These are phyloP conservation scores for Mormyrus iriodes DNA, from an alignment of 2,113 vertebrate species.

Conservation along the genomic window DNA sequence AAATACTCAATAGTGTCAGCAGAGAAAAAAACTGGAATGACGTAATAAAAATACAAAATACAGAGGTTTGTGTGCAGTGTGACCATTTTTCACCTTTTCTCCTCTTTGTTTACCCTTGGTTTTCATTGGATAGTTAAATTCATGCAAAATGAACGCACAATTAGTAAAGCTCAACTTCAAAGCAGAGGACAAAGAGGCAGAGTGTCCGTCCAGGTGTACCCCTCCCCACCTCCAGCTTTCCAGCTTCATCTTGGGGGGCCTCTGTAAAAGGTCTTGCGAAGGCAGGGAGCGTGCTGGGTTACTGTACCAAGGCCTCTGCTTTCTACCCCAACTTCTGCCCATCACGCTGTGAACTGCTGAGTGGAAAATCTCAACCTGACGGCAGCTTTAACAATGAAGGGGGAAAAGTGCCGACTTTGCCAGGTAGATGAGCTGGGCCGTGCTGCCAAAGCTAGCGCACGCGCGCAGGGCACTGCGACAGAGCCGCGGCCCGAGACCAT, in stretches of 20 bases:
- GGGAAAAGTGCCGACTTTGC: not conserved
- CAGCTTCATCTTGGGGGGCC: not conserved
- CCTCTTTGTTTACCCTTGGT: not conserved
- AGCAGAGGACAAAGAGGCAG: not conserved
- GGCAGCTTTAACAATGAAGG: not conserved
- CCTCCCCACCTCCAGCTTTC: not conserved
- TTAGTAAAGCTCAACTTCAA: not conserved
- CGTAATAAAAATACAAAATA: not conserved
- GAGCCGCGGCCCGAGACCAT: constrained; percentile 1
- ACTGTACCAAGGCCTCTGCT: not conserved
- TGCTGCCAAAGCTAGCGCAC: not conserved
- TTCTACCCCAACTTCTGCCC: constrained; percentile 1
- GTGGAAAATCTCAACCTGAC: constrained; percentile 8
- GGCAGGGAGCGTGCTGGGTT: not conserved
- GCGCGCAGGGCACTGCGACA: not conserved
- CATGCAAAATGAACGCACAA: not conserved
- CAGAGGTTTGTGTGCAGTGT: not conserved
- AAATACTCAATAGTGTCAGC: not conserved
- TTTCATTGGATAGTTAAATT: not conserved
- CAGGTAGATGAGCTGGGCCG: not conserved
- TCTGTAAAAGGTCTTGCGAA: not conserved
- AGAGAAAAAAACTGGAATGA: not conserved
- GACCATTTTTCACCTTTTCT: not conserved
- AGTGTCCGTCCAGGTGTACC: not conserved
- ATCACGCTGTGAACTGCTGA: constrained; percentile 3